Conservation (phyloP, 2,113 vertebrate genomes). For the Dipodomys merriami region DNA sequence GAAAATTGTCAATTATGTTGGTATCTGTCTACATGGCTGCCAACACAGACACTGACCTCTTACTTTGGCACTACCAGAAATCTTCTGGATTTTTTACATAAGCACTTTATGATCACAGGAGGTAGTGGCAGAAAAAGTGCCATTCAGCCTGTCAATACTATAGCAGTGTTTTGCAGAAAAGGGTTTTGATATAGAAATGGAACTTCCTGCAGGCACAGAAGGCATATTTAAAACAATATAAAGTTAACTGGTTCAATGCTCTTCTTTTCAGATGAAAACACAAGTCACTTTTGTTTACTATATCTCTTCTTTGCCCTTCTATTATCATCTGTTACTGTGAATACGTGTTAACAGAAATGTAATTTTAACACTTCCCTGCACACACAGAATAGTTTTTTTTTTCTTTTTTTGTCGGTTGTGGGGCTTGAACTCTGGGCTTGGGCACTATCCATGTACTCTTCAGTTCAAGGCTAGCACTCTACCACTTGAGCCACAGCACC, state of each 20-base stretch:
- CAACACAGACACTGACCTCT: neutral
- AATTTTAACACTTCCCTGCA: neutral
- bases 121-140: constrained; percentile 13
- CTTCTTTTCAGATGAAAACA: constrained; percentile 38
- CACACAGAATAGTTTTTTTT: neutral
- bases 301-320: constrained; percentile 10
- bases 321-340: neutral
- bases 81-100: neutral
- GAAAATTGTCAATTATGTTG: neutral
- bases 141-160: neutral
- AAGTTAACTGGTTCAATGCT: neutral
- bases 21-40: no score
- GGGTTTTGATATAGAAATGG: constrained; percentile 39
- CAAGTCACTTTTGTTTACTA: constrained; percentile 44
- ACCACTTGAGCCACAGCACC: no score
- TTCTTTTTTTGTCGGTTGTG: no score
- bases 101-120: neutral
- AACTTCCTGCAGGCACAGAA: neutral
- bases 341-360: constrained; percentile 6
- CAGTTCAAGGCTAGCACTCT: no score
- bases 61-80: neutral
- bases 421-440: no score
- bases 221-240: neutral
- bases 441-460: no score
- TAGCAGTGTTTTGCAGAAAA: neutral